These are phyloP conservation scores for Mellilla xanthometata DNA, from an alignment of 2,888 invertebrate genomes.

Conservation along the genomic window DNA sequence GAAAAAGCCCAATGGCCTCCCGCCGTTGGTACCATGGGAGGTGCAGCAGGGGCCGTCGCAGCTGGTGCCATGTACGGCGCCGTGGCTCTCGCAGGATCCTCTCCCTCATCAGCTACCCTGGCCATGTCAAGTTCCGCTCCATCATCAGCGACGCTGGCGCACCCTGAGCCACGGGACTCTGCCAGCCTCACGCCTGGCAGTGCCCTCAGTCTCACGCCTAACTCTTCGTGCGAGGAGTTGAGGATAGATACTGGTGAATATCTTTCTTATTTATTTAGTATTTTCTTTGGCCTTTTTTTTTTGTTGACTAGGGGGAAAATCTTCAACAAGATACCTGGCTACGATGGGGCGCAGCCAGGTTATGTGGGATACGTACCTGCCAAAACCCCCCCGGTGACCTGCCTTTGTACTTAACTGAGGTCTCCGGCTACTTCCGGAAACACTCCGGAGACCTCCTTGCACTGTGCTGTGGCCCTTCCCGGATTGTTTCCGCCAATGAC, in stretches of 20 bases:
- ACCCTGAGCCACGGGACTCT: conserved; percentile 76
- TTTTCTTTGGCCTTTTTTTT: no score
- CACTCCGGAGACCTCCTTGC: no score
- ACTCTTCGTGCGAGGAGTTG: conserved; percentile 88
- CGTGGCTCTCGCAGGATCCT: conserved; percentile 76
- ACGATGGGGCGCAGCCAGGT: no score
- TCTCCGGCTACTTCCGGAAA: no score
- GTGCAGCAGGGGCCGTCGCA: conserved; percentile 67
- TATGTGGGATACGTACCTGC: no score
- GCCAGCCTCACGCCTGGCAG: conserved; percentile 83
- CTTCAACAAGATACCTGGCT: no score
- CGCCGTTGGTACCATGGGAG: conserved; percentile 55
- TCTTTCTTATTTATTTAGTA: background rate
- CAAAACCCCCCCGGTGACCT: no score
- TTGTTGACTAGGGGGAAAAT: no score
- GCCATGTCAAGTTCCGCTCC: conserved; percentile 74
- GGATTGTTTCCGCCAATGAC: no score
- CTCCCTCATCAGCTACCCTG: conserved; percentile 61
- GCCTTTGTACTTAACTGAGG: no score
- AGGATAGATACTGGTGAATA: conserved; percentile 64
- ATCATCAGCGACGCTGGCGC: conserved; percentile 46
- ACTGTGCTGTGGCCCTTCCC: no score
- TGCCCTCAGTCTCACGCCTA: conserved; percentile 86
- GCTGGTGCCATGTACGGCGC: conserved; percentile 71
- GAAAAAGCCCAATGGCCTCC: conserved; percentile 86